Evolutionary conservation across 2,797 vertebrate species (phyloP), one percentile per base, ranked within the genome.

Genomic region (Tinamus major): DNA sequence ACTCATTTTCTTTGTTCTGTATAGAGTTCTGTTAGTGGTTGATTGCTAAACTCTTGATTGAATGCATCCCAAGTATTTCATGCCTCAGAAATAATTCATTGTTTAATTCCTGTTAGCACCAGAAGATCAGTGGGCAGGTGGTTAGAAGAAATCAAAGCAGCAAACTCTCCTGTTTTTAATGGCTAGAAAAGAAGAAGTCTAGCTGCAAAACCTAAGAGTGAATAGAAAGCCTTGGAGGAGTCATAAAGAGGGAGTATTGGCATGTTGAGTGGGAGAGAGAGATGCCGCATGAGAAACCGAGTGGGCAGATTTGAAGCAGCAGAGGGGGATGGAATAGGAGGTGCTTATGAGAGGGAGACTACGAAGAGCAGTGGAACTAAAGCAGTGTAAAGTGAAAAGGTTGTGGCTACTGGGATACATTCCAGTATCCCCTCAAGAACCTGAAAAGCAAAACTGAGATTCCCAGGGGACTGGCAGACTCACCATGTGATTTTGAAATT

Each of bases 231-330:
- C 31, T 48, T 87, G 79, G 58, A 69, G 63, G 56, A 89, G 71
- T 53, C 87, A 27, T 81, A 76, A 80, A 91, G 63, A 70, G 31
- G 23, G 53, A 94, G 39, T 79, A 71, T 48, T 81, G 85, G 59
- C 51, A 44, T 79, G 39, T 56, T 75, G 85, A 84, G 90, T 94
- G 65, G 92, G 85, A 63, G 82, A 89, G 42, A 94, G 65, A 89
- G 51, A 70, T 93, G 48, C 69, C 94, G 82, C 56, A 86, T 94
- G 33, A 89, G 67, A 94, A 94, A 91, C 59, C 27, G 79, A 93
- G 88, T 95, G 79, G 95, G 95, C 58, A 94, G 83, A 86, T 92
- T 88, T 86, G 63, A 90, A 94, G 87, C 80, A 74, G 74, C 63
- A 64, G 55, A 79, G 77, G 70, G 31, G 85, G 89, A 83, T 62